phyloP scores from a whole-genome alignment of 2,888 invertebrate genomes.

The Eupithecia pulchellata region DNA sequence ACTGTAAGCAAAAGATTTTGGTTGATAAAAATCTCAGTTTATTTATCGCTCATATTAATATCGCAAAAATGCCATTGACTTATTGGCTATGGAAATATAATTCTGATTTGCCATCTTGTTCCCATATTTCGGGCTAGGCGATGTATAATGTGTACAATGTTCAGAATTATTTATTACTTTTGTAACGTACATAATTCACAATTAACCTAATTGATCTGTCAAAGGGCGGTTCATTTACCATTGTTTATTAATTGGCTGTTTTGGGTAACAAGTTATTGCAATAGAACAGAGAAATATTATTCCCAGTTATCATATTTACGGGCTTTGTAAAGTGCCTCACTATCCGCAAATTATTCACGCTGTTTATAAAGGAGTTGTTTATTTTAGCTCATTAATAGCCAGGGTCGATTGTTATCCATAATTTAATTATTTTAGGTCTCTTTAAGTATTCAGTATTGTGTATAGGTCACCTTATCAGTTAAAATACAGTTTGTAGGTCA shows the following conservation, averaged over 20 bases:
- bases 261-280: not conserved
- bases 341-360: slow-evolving; percentile 18
- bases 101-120: too few species aligned
- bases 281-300: not conserved
- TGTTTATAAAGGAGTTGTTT: slow-evolving; percentile 21
- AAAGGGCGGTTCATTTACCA: not conserved
- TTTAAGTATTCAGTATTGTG: not conserved
- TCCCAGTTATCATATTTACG: not conserved
- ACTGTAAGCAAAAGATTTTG: too few species aligned
- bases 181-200: too few species aligned
- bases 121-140: too few species aligned
- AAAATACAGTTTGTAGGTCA: not conserved
- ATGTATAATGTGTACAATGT: not conserved
- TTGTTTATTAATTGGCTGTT: not conserved
- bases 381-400: slow-evolving; percentile 25
- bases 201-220: not conserved
- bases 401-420: slow-evolving; percentile 29
- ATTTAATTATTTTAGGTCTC: slow-evolving; percentile 23
- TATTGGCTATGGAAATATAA: too few species aligned
- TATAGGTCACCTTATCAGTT: slow-evolving; percentile 4
- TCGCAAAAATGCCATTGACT: too few species aligned
- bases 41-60: too few species aligned
- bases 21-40: too few species aligned
- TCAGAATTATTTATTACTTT: too few species aligned
- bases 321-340: not conserved